phyloP scores from a whole-genome alignment of 2,797 vertebrate species.

The Anabacerthia variegaticeps region DNA sequence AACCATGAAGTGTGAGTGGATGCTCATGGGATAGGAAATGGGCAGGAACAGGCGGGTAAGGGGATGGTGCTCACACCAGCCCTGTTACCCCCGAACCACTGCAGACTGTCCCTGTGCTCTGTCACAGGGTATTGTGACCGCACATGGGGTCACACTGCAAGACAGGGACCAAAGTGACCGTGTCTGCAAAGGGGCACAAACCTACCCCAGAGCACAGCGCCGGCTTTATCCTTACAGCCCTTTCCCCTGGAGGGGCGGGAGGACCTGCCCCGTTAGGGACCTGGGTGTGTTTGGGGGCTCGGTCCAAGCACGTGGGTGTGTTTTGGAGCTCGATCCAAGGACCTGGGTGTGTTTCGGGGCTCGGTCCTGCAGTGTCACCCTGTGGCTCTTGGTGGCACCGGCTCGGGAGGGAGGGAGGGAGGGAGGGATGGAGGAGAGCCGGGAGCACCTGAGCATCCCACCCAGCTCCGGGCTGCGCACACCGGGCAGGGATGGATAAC shows the following conservation, averaged over 20 bases:
- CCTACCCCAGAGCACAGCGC: rapidly evolving
- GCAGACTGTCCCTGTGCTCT: not conserved
- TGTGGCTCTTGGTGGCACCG: not conserved
- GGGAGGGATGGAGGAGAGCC: not conserved
- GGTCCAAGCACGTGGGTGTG: too few species aligned
- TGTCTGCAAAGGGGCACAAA: not conserved
- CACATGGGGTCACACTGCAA: rapidly evolving
- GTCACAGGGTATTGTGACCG: not conserved
- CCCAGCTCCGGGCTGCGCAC: too few species aligned
- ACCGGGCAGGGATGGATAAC: too few species aligned
- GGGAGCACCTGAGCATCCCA: not conserved
- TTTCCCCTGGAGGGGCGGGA: too few species aligned
- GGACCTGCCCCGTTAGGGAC: rapidly evolving
- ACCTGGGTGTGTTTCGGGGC: too few species aligned
- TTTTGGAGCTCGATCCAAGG: too few species aligned
- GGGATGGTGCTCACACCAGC: not conserved
- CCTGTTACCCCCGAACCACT: rapidly evolving
- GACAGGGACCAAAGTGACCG: not conserved
- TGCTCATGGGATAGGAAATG: rapidly evolving
- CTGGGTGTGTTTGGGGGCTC: too few species aligned
- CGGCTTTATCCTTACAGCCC: not conserved
- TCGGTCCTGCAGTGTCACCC: not conserved
- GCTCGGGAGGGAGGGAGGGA: too few species aligned
- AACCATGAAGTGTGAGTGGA: not conserved
- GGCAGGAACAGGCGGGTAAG: not conserved